Evolutionary conservation across 2,113 vertebrate species (phyloP).

Genomic region (Poeciliopsis prolifica): DNA sequence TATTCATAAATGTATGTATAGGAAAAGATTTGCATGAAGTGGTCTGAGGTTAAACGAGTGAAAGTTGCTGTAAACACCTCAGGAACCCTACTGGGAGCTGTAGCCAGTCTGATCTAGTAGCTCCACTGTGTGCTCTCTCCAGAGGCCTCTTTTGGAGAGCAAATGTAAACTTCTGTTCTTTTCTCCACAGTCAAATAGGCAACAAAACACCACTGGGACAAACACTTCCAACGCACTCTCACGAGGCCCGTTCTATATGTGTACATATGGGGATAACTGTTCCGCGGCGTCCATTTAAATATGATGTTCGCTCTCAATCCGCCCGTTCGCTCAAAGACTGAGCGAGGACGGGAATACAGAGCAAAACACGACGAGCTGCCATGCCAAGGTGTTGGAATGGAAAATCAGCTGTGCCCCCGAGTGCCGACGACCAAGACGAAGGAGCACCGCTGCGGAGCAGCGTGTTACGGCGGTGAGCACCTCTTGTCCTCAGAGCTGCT

Average conservation of each 20-base stretch:
- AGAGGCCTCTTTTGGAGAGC: constrained; percentile 45
- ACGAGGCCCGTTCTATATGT: neutral
- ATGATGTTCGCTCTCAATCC: constrained; percentile 27
- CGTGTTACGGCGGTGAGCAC: constrained; percentile 38
- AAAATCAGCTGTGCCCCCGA: constrained; percentile 11
- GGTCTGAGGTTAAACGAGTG: neutral
- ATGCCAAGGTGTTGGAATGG: constrained; percentile 44
- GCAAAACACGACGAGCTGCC: constrained; percentile 35
- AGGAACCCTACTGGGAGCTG: constrained; percentile 17
- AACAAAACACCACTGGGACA: constrained; percentile 46
- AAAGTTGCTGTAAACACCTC: constrained; percentile 24
- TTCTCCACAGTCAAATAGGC: constrained; percentile 31
- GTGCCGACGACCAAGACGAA: constrained; percentile 31
- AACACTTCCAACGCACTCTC: constrained; percentile 31
- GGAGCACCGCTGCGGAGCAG: constrained; percentile 23
- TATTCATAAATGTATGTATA: neutral
- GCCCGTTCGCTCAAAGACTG: constrained; percentile 41
- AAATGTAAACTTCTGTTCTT: constrained; percentile 47
- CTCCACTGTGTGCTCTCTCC: constrained; percentile 32
- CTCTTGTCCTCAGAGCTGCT: constrained; percentile 33
- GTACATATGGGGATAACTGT: constrained; percentile 22
- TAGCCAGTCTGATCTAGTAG: constrained; percentile 18
- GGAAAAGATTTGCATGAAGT: neutral
- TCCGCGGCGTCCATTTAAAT: constrained; percentile 19
- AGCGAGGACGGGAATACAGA: constrained; percentile 27